phyloP scores from a whole-genome alignment of 53 echinoderm and acorn worm species.

The Luidia sarsii region DNA sequence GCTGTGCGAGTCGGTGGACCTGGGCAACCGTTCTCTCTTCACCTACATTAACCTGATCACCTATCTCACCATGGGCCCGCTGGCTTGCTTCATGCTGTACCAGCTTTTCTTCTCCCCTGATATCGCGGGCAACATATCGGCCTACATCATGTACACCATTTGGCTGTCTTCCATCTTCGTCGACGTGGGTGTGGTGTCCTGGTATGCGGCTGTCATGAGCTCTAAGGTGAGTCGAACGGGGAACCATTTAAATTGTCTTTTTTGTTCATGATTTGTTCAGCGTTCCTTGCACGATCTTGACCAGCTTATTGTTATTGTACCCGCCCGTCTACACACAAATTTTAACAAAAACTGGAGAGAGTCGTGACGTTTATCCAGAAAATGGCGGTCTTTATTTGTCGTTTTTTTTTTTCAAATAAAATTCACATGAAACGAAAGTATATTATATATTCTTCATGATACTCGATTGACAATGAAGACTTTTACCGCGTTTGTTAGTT shows the following conservation, averaged over 20 bases:
- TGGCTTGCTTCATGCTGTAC: conserved; percentile 86
- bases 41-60: conserved; percentile 81
- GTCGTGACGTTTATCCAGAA: too few species aligned
- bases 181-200: conserved; percentile 83
- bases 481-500: too few species aligned
- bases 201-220: conserved; percentile 84
- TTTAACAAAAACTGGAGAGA: too few species aligned
- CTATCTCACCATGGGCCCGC: conserved; percentile 82
- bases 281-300: too few species aligned
- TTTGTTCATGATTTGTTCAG: too few species aligned
- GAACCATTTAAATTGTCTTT: not conserved
- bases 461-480: too few species aligned
- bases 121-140: conserved; percentile 47
- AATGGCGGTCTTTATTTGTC: too few species aligned
- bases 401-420: too few species aligned
- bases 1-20: conserved; percentile 64
- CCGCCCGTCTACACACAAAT: too few species aligned
- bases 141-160: conserved; percentile 74
- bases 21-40: conserved; percentile 68
- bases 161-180: conserved; percentile 85
- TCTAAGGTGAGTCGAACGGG: conserved; percentile 57
- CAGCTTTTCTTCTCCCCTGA: conserved; percentile 55
- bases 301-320: too few species aligned
- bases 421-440: too few species aligned
- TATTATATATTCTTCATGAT: too few species aligned